Conservation (phyloP, 2,888 invertebrate species). For the Apeira syringaria region DNA sequence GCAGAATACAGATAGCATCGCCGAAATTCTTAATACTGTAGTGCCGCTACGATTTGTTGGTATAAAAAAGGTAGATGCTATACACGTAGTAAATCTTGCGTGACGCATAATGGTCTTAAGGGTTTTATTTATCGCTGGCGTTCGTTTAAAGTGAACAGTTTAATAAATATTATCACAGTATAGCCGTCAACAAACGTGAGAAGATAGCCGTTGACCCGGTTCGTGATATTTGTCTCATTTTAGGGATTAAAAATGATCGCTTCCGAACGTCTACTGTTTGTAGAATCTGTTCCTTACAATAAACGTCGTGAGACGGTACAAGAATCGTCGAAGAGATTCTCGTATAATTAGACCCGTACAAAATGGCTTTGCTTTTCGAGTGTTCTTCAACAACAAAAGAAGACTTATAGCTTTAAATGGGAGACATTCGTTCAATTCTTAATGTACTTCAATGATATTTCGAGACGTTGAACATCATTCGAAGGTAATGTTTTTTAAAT, state of each 20-base stretch:
- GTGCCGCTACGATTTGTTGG: conserved; percentile 46
- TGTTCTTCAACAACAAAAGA: conserved; percentile 74
- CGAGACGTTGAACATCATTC: conserved; percentile 48
- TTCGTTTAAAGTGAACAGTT: conserved; percentile 75
- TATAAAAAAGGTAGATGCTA: conserved; percentile 64
- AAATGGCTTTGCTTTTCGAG: conserved; percentile 65
- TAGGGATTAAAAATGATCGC: conserved; percentile 75
- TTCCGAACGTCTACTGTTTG: conserved; percentile 72
- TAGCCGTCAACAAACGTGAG: conserved; percentile 81
- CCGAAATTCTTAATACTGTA: conserved; percentile 67
- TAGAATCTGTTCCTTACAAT: conserved; percentile 70
- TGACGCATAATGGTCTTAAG: conserved; percentile 75
- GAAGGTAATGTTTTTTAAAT: conserved; percentile 60
- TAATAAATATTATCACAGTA: conserved; percentile 83
- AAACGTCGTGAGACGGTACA: conserved; percentile 64
- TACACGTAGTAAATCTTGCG: conserved; percentile 76
- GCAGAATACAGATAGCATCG: conserved; percentile 79
- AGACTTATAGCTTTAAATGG: conserved; percentile 57
- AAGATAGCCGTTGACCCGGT: conserved; percentile 80
- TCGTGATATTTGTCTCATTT: conserved; percentile 81
- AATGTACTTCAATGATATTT: conserved; percentile 66
- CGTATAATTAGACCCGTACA: conserved; percentile 71
- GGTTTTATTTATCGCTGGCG: conserved; percentile 73
- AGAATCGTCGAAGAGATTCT: conserved; percentile 54
- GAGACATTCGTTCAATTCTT: conserved; percentile 61